phyloP scores from a whole-genome alignment of 2,888 invertebrate genomes.

The Polydrusus cervinus region DNA sequence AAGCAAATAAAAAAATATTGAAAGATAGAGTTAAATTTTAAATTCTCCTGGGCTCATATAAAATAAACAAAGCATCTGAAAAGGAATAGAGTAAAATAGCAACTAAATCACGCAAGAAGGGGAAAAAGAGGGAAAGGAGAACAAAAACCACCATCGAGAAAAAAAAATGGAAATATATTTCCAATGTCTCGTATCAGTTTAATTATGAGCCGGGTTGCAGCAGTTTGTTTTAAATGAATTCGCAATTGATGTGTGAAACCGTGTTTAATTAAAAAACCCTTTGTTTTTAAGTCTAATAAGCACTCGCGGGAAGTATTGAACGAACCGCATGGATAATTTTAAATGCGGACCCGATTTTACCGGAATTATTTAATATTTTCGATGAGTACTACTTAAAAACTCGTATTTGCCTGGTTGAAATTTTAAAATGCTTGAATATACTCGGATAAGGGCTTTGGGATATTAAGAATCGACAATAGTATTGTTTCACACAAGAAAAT shows the following conservation, averaged over 20 bases:
- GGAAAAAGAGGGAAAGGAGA: constrained; percentile 53
- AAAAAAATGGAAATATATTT: constrained; percentile 62
- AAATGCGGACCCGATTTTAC: constrained; percentile 45
- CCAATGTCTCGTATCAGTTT: constrained; percentile 69
- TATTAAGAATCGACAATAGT: constrained; percentile 6
- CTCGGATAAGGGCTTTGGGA: neutral
- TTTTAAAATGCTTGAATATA: constrained; percentile 48
- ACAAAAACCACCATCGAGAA: constrained; percentile 46
- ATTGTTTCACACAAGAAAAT: neutral
- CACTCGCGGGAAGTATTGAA: constrained; percentile 57
- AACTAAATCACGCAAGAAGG: constrained; percentile 32
- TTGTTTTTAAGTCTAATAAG: constrained; percentile 72
- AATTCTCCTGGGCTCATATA: no score
- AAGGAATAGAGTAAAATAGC: constrained; percentile 3
- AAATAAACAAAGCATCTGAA: constrained; percentile 11
- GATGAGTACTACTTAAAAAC: constrained; percentile 50
- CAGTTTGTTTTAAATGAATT: constrained; percentile 70
- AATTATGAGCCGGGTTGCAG: constrained; percentile 64
- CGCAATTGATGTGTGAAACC: constrained; percentile 72
- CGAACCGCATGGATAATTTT: constrained; percentile 48
- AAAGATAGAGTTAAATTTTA: no score
- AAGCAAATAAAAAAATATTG: no score
- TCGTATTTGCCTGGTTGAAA: constrained; percentile 52
- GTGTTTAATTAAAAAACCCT: constrained; percentile 72
- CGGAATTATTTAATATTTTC: constrained; percentile 50